Evolutionary conservation across 2,888 invertebrate genomes (phyloP), one percentile per base, ranked within the genome.

Genomic region (Netelia inedita): DNA sequence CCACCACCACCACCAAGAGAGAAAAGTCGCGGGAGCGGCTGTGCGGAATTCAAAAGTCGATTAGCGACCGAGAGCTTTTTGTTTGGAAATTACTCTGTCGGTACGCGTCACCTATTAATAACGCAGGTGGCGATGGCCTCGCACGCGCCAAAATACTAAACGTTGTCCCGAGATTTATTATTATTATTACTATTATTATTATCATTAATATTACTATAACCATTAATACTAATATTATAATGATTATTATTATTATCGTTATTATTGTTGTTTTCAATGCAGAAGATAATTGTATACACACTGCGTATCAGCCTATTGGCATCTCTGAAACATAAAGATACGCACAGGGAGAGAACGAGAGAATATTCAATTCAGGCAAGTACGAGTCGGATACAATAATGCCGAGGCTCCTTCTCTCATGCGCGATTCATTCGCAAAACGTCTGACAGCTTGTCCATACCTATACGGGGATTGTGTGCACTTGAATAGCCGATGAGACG

Each of bases 31-130:
- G 63, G 63, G 35, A 79, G 65, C 81, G 75, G 79, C 79, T 55
- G 79, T 75, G 59, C 65, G 66, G 75, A 85, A 85, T 85, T 85
- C 82, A 71, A 76, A 82, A 79, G 82, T 85, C 82, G 82, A 85
- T 85, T 85, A 85, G 85, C 79, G 2, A 46, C 35, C 53, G 82
- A 69, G 75, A 79, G 79, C 66, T 82, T 79, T 79, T 79, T 71
- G 71, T 69, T 59, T 46, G 16, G 46, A 65, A 63, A 57, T 65
- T 28, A 57, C 19, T 61, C 41, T 23, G 21, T 63, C 59, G 59
- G 23, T 35, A 79, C 72, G 63, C 43, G 35, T 57, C 19, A 9
- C 19, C 9, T 21, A 41, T 43, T 72, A 72, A 72, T 79, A 72
- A 57, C 21, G 19, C 55, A 72, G 57, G 23, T 43, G 41, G 50